Percentiles rank a stretch among this genome's conserved stretches.
Conservation (phyloP, 2,797 vertebrate genomes). For the Scomberomorus guttatus region DNA sequence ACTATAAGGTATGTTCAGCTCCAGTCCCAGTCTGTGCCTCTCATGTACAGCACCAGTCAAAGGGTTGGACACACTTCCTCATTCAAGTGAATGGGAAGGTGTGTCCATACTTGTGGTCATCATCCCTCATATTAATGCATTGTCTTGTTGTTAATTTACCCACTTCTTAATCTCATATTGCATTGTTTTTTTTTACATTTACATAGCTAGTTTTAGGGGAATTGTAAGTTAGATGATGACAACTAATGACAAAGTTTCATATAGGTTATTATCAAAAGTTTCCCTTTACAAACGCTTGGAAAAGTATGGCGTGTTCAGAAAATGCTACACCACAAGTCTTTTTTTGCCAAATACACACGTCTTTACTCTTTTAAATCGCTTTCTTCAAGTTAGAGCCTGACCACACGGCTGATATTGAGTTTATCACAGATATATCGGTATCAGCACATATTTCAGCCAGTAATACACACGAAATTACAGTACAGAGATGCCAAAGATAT, state of each 20-base stretch:
- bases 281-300: background rate
- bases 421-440: background rate
- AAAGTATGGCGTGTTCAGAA: background rate
- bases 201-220: background rate
- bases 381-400: too few relatives aligned
- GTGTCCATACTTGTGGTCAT: too few relatives aligned
- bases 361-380: too few relatives aligned
- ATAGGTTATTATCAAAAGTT: background rate
- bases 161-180: background rate
- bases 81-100: too few relatives aligned
- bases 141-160: background rate
- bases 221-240: background rate
- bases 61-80: too few relatives aligned
- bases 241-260: background rate
- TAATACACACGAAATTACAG: background rate
- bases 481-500: background rate
- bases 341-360: too few relatives aligned
- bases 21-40: too few relatives aligned
- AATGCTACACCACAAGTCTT: too few relatives aligned
- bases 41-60: background rate
- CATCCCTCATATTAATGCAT: background rate
- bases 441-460: background rate
- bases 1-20: slow-evolving; percentile 57
- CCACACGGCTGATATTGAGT: too few relatives aligned
- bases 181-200: background rate